A percentile compares a stretch with the other conserved stretches of the same genome.
These are phyloP conservation scores for Mallotus villosus DNA, from an alignment of 2,797 vertebrate genomes.

Conservation along the genomic window DNA sequence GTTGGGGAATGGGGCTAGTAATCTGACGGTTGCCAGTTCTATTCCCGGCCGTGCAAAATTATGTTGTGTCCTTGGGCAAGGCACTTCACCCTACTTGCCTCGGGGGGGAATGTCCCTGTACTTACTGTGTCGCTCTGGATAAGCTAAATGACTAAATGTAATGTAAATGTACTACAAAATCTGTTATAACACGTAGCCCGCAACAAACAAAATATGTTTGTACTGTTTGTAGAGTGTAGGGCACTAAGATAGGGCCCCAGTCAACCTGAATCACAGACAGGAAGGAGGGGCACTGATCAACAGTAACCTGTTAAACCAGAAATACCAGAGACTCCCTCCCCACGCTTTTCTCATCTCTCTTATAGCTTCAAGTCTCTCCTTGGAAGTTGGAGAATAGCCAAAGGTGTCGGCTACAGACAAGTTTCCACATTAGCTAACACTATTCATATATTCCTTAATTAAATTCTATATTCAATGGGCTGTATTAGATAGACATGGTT, in stretches of 20 bases:
- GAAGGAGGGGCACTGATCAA: slow-evolving; percentile 41
- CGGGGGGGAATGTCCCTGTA: no score
- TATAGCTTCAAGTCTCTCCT: neutral
- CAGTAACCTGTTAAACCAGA: slow-evolving; percentile 76
- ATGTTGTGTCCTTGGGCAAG: no score
- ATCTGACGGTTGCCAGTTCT: no score
- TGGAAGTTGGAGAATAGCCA: slow-evolving; percentile 10
- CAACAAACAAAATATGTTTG: neutral
- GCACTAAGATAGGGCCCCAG: neutral
- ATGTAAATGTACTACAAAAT: no score
- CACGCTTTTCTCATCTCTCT: slow-evolving; percentile 44
- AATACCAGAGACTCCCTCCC: slow-evolving; percentile 53
- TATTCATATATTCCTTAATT: neutral
- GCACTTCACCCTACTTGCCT: no score
- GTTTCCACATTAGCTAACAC: neutral
- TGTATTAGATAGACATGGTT: no score
- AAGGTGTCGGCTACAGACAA: neutral
- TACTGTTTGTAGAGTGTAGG: neutral
- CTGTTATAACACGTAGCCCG: neutral
- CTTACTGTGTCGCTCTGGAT: no score
- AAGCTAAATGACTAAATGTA: no score
- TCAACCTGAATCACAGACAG: slow-evolving; percentile 36
- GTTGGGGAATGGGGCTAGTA: no score
- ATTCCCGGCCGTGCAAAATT: no score
- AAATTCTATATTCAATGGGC: neutral